phyloP scores from a whole-genome alignment of 1,140 invertebrate genomes.

The Arctopsyche grandis region DNA sequence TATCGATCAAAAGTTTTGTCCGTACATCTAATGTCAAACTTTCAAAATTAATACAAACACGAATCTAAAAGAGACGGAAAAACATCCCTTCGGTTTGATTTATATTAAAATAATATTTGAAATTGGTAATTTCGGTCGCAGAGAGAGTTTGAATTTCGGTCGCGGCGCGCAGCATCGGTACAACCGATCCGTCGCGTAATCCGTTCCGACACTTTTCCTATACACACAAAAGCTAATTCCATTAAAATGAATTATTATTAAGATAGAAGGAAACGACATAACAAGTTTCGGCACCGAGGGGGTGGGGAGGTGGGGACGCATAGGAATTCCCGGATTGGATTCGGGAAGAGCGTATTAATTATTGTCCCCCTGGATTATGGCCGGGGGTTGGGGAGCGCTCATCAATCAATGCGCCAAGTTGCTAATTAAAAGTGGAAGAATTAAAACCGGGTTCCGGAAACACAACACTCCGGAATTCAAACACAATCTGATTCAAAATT shows the following conservation, averaged over 20 bases:
- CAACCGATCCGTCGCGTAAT: constrained; percentile 11
- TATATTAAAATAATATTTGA: no score
- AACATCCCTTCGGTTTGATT: no score
- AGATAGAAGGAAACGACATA: constrained; percentile 43
- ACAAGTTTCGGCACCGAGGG: constrained; percentile 7
- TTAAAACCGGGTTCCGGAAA: constrained; percentile 15
- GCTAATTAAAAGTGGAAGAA: constrained; percentile 32
- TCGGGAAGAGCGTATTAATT: constrained; percentile 33
- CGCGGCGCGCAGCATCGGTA: background rate
- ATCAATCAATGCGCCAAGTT: constrained; percentile 24
- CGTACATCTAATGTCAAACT: no score
- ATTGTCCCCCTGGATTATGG: constrained; percentile 17
- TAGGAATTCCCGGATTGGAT: background rate
- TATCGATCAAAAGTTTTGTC: no score
- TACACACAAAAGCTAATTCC: constrained; percentile 28
- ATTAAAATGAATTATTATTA: constrained; percentile 43
- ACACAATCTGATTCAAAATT: background rate
- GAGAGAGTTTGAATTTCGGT: no score
- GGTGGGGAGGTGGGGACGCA: no score
- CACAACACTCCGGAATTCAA: constrained; percentile 3
- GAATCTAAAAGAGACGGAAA: no score
- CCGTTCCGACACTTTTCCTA: constrained; percentile 28
- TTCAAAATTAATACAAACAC: no score
- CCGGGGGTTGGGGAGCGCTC: background rate
- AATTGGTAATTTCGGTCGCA: no score